Evolutionary conservation across 2,797 vertebrate genomes (phyloP).

Genomic region (Florisuga fusca): DNA sequence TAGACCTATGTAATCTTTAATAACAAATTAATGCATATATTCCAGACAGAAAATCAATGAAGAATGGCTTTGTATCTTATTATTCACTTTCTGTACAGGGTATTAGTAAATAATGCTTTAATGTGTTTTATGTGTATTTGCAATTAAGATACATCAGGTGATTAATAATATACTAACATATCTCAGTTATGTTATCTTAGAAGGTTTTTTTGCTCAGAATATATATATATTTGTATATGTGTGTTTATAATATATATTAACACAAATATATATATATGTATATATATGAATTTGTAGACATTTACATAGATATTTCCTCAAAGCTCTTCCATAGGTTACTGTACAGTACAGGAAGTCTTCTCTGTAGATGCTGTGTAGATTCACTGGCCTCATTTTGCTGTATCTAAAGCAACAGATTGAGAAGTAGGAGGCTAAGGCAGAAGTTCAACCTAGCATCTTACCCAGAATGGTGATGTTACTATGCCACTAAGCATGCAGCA

Average conservation of each 20-base stretch:
- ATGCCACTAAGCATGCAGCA: not conserved
- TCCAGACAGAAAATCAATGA: not conserved
- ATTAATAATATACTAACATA: not conserved
- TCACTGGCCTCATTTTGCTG: not conserved
- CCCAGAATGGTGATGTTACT: not conserved
- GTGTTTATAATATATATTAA: not conserved
- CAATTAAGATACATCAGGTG: not conserved
- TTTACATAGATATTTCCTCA: not conserved
- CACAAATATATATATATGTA: fast-evolving
- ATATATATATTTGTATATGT: not conserved
- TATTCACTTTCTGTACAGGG: not conserved
- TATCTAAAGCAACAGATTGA: not conserved
- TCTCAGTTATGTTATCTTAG: not conserved
- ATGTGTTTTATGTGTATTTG: not conserved
- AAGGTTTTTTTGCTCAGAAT: not conserved
- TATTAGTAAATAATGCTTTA: not conserved
- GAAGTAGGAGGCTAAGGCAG: not conserved
- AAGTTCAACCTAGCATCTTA: not conserved
- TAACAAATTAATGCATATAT: not conserved
- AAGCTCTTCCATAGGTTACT: not conserved
- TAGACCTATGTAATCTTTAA: not conserved
- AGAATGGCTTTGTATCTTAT: not conserved
- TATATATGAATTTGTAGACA: not conserved
- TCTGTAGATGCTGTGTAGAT: not conserved
- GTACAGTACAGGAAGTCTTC: not conserved